Conservation (phyloP, 2,113 vertebrate genomes). For the Pseudorhombus dupliciocellatus region DNA sequence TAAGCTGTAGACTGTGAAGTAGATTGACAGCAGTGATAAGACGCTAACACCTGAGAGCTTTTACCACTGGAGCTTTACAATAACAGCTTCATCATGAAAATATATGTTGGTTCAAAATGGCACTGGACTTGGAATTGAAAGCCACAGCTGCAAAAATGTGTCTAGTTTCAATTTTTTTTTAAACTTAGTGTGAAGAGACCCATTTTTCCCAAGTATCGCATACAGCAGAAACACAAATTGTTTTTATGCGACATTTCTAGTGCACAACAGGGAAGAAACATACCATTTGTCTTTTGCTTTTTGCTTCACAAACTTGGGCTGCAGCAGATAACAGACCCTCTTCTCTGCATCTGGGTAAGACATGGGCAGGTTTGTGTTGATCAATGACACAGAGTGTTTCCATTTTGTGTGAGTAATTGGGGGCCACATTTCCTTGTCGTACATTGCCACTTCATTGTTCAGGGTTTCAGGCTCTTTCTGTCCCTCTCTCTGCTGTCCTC, state of each 20-base stretch:
- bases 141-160: neutral
- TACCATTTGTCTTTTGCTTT: neutral
- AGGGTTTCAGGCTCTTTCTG: conserved; percentile 13
- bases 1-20: neutral
- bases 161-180: neutral
- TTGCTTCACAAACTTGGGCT: neutral
- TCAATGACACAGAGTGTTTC: neutral
- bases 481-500: conserved; percentile 11
- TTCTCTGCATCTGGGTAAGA: neutral
- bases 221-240: neutral
- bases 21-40: conserved; percentile 6
- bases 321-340: neutral
- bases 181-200: neutral
- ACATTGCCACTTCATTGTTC: neutral
- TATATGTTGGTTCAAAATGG: conserved; percentile 5
- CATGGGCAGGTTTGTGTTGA: neutral
- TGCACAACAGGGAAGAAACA: neutral
- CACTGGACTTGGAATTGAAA: neutral
- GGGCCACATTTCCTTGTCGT: neutral
- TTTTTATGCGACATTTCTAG: neutral
- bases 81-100: conserved; percentile 9
- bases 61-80: neutral
- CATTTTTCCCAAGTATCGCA: neutral
- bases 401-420: neutral
- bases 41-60: conserved; percentile 4